phyloP scores from a whole-genome alignment of 2,888 invertebrate genomes.

The Perizoma affinitatum region DNA sequence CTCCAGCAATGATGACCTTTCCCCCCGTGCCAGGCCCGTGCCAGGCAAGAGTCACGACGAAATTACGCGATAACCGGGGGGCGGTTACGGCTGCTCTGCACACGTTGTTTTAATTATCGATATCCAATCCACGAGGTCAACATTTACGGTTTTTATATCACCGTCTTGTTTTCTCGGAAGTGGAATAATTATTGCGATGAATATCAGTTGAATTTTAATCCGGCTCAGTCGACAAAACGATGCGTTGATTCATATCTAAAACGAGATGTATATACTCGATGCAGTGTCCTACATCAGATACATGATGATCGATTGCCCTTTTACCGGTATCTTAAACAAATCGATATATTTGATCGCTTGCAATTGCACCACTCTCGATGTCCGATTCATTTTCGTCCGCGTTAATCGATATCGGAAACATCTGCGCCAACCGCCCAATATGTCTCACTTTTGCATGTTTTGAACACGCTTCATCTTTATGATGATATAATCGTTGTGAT shows the following conservation, averaged over 20 bases:
- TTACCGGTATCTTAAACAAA: constrained; percentile 62
- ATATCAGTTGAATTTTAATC: constrained; percentile 29
- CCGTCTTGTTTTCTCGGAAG: constrained; percentile 32
- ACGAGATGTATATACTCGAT: constrained; percentile 52
- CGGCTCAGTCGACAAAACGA: constrained; percentile 40
- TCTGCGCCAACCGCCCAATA: constrained; percentile 48
- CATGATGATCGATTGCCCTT: constrained; percentile 64
- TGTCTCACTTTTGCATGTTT: constrained; percentile 48
- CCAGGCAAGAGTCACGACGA: constrained; percentile 71
- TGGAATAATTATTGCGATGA: constrained; percentile 23
- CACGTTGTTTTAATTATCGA: constrained; percentile 40
- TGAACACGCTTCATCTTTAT: constrained; percentile 26
- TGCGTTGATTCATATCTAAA: constrained; percentile 53
- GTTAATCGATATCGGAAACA: constrained; percentile 49
- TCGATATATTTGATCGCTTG: constrained; percentile 61
- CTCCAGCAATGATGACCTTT: constrained; percentile 63
- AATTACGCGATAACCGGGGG: constrained; percentile 46
- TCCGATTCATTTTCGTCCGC: constrained; percentile 49
- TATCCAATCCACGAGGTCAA: constrained; percentile 16
- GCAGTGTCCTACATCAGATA: constrained; percentile 53
- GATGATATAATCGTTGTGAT: constrained; percentile 31
- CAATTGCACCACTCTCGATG: constrained; percentile 55
- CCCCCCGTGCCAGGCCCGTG: constrained; percentile 55
- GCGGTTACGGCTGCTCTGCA: constrained; percentile 35
- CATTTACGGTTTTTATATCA: constrained; percentile 14